Evolutionary conservation across 2,888 invertebrate species (phyloP), one percentile per base, ranked within the genome.

Genomic region (Agapetus fuscipes): DNA sequence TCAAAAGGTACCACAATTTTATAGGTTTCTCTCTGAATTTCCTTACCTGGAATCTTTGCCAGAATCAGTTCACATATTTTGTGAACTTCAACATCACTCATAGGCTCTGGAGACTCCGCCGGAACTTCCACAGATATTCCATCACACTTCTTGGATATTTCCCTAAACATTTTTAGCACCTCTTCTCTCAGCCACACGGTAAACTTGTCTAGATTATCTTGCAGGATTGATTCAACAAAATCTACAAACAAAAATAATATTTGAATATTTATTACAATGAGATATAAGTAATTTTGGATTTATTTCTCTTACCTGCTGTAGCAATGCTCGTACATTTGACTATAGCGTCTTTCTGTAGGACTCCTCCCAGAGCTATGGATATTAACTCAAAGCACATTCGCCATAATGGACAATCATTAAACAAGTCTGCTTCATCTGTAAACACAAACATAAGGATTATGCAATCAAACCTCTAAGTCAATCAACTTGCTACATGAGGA

Each of bases 111-210:
- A 26, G 40, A 27, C 33, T 37, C 3, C 38, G 10, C 7, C 14
- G 30, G 25, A 30, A 42, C 9, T 39, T 35, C 33, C 41, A 10
- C 9, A 14, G 7, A 16, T 31, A 17, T 6, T 34, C 28, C 42
- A 46, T 45, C 30, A n/a, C 45, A 45, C 31, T 49, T 48, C 3
- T 57, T 46, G 5, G 48, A 45, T 50, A 61, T 50, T 14, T 54
- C 51, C 46, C 56, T 55, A 52, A 66, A 66, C 17, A 49, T 43
- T 7, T 41, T 51, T 52, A 69, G 66, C 42, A 65, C 54, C 44
- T 60, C 58, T 26, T 27, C 39, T 25, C 58, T 56, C 13, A 67
- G 54, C 62, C 64, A 62, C 3, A 45, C 34, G 3, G 56, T 49
- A 24, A 64, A 37, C 6, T 57, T 58, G 0, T 53, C 49, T 13